phyloP scores from a whole-genome alignment of 1,140 invertebrate species.

The Anoplophora glabripennis region DNA sequence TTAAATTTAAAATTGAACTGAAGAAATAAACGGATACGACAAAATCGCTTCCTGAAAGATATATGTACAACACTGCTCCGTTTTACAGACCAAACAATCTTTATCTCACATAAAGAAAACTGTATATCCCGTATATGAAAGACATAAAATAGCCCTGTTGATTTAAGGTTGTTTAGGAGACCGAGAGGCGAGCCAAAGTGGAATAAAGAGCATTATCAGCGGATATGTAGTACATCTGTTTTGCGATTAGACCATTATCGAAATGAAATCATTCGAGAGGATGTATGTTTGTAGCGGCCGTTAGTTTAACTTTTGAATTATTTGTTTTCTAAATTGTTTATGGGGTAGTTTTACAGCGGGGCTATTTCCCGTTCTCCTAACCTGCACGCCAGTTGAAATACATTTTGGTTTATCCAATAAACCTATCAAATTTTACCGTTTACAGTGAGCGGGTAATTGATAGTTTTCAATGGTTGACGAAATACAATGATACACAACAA shows the following conservation, averaged over 20 bases:
- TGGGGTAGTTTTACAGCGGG: no score
- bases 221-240: constrained; percentile 19
- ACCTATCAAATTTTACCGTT: no score
- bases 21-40: no score
- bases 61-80: background rate
- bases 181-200: constrained; percentile 15
- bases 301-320: background rate
- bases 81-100: background rate
- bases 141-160: constrained; percentile 16
- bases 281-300: constrained; percentile 4
- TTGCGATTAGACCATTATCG: constrained; percentile 16
- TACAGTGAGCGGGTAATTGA: no score
- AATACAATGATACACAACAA: no score
- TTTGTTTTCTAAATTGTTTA: background rate
- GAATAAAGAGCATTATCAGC: constrained; percentile 19
- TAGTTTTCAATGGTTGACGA: no score
- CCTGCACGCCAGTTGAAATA: no score
- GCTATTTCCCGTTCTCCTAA: no score
- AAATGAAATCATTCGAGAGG: constrained; percentile 6
- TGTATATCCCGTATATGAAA: constrained; percentile 19
- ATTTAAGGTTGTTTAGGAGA: constrained; percentile 19
- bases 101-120: background rate
- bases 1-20: no score
- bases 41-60: no score
- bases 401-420: no score